Evolutionary conservation across 35 echinoderm and acorn worm genomes (phyloP).

Genomic region (Nesometra sesokonis): DNA sequence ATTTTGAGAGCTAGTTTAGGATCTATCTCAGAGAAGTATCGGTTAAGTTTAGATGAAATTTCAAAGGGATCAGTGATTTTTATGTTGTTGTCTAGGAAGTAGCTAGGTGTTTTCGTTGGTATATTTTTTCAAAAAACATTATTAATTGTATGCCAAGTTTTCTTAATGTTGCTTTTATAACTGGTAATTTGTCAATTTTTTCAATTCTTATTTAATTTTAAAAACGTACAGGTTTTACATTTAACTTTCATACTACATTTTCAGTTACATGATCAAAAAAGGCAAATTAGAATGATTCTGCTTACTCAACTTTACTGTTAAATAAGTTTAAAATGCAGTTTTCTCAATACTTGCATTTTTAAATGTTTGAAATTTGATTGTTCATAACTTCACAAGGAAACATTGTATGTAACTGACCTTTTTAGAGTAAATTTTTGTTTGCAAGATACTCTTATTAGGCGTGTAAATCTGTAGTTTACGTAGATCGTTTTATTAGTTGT

Average conservation of each 20-base stretch:
- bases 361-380: too few species aligned
- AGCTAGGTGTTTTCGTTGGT: not conserved
- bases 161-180: not conserved
- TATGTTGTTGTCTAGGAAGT: not conserved
- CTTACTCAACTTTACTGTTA: too few species aligned
- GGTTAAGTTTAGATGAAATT: constrained; percentile 34
- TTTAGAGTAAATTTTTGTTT: not conserved
- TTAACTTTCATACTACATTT: too few species aligned
- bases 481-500: not conserved
- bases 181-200: too few species aligned
- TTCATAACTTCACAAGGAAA: too few species aligned
- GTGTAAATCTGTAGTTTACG: not conserved
- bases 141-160: not conserved
- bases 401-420: too few species aligned
- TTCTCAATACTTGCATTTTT: too few species aligned
- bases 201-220: too few species aligned
- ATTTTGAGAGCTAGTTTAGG: constrained; percentile 22
- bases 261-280: too few species aligned
- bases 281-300: too few species aligned
- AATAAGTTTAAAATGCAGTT: too few species aligned
- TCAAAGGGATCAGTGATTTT: not conserved
- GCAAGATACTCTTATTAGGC: not conserved
- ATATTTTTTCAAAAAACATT: not conserved
- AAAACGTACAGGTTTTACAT: too few species aligned
- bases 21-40: constrained; percentile 44